Conservation (phyloP, 1,140 invertebrate species). For the Linepithema humile region DNA sequence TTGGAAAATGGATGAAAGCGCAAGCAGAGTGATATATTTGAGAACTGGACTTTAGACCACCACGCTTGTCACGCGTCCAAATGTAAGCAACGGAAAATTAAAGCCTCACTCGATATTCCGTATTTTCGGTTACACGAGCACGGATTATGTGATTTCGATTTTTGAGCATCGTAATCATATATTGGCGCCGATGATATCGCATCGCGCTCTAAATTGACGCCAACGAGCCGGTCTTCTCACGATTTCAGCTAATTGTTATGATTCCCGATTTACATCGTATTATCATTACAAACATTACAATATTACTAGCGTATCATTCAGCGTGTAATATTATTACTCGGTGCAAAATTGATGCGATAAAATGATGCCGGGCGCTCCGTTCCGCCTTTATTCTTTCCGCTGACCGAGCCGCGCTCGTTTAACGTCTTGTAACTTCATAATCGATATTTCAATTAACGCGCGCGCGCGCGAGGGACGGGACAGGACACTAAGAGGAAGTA, state of each 20-base stretch:
- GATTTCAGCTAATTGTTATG: neutral
- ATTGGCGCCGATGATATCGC: no score
- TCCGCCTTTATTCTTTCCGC: neutral
- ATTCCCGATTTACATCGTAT: neutral
- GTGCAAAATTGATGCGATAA: neutral
- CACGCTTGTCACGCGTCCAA: neutral
- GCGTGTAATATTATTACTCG: neutral
- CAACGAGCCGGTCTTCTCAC: neutral
- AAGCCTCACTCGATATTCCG: neutral
- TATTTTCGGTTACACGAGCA: no score
- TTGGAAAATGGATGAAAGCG: neutral
- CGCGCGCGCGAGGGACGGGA: neutral
- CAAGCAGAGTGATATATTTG: neutral
- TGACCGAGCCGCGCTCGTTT: neutral
- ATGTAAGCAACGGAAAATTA: neutral
- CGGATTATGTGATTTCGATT: no score
- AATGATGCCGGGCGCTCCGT: neutral
- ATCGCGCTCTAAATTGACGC: no score
- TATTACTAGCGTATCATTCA: no score
- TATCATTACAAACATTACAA: neutral
- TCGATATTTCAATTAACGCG: constrained; percentile 54
- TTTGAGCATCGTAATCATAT: no score
- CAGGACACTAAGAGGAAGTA: constrained; percentile 48
- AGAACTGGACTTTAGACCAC: neutral
- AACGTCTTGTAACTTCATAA: constrained; percentile 45